phyloP scores from a whole-genome alignment of 2,888 invertebrate genomes.

The Neoitamus cyanurus region DNA sequence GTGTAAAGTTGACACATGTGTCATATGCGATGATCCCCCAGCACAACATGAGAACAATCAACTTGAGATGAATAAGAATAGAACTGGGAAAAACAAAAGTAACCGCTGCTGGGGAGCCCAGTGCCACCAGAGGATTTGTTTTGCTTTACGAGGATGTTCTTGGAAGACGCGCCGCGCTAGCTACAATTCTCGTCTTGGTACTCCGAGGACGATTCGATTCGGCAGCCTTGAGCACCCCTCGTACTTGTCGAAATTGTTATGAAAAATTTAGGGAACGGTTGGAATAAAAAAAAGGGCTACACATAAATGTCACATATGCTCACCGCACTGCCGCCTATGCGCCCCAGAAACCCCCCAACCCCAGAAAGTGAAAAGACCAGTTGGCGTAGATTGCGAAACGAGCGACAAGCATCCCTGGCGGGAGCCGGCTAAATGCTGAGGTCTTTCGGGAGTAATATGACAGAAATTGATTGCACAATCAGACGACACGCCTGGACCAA shows the following conservation, averaged over 20 bases:
- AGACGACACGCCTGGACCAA: slow-evolving; percentile 16
- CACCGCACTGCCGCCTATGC: not conserved
- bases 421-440: not conserved
- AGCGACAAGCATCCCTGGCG: not conserved
- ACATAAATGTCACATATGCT: slow-evolving; percentile 33
- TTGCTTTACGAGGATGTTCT: not conserved
- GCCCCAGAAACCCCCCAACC: not conserved
- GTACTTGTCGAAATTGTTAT: slow-evolving; percentile 7
- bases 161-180: not conserved
- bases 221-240: not conserved
- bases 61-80: slow-evolving; percentile 36
- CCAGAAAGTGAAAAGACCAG: slow-evolving; percentile 3
- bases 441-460: slow-evolving; percentile 20
- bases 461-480: slow-evolving; percentile 41
- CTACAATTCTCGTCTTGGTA: not conserved
- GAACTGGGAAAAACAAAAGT: slow-evolving; percentile 2
- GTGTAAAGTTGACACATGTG: slow-evolving; percentile 38
- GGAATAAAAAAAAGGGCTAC: slow-evolving; percentile 13
- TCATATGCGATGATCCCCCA: slow-evolving; percentile 25
- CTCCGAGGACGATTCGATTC: slow-evolving; percentile 3
- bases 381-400: slow-evolving; percentile 7
- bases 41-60: slow-evolving; percentile 38
- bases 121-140: not conserved
- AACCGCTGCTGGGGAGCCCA: not conserved
- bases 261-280: not conserved